Base-by-base conservation (phyloP, 2,113 vertebrate genomes). In the Indicator maculatus region DNA sequence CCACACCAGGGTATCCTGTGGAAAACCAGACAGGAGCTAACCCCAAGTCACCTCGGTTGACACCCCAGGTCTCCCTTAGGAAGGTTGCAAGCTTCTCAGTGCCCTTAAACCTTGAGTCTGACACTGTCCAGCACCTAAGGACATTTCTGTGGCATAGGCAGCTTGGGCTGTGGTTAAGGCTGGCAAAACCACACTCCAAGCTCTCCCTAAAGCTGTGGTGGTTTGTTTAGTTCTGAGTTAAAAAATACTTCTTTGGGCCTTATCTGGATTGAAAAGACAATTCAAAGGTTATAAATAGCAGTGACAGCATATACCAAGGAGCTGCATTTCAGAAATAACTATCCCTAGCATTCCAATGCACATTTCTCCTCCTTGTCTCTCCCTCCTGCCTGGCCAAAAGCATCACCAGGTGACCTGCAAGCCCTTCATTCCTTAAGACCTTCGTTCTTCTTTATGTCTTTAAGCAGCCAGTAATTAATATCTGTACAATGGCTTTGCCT, bases 201-300 rank as follows among this genome's bases (percentile, higher is more conserved):
- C 73, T 85, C 77, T 75, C 80, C 61, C 1, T 3, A 58, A 78
- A 94, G 59, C 88, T 63, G 67, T 3, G 0, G 9, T 14, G 36
- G 30, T 39, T 96, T 86, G 63, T 80, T 85, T 65, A 5, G 73
- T 17, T 90, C 69, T 9, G 15, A 80, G 56, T 2, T 4, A 92
- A 83, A n/a, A 63, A 39, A 39, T 4, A 38, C 86, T 91, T 96
- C 79, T 82, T 93, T 91, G 87, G 91, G 73, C 89, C 72, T 87
- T 91, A 33, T 93, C 91, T 89, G 70, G 86, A 93, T 79, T 52
- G 86, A 95, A 92, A 95, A 96, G 94, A 90, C 88, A 65, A 95
- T 91, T 67, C 83, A 91, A 84, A 83, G 70, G 82, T 93, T 97
- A 96, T 95, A 95, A 96, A 97, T 95, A 96, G 96, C 93, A 92